phyloP scores from a whole-genome alignment of 2,888 invertebrate genomes.

The Synanthedon vespiformis region DNA sequence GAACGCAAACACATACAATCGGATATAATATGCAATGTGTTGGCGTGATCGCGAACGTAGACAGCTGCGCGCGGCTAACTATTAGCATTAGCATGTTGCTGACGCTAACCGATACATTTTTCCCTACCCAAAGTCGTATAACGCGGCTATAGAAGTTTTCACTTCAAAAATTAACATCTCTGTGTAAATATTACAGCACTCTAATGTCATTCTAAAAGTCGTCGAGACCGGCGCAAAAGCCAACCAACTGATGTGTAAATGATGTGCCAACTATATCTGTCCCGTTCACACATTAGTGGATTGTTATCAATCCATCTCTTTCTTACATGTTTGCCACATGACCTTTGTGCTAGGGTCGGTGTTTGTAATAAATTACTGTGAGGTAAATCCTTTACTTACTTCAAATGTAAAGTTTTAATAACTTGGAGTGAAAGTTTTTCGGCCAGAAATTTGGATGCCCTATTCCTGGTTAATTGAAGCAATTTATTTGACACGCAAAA shows the following conservation, averaged over 20 bases:
- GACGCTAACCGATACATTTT: too few species aligned
- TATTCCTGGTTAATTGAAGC: background rate
- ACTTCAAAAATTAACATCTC: too few species aligned
- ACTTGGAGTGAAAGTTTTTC: background rate
- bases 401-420: background rate
- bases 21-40: too few species aligned
- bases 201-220: slow-evolving; percentile 38
- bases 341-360: slow-evolving; percentile 9
- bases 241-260: slow-evolving; percentile 53
- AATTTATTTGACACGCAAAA: background rate
- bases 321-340: slow-evolving; percentile 9
- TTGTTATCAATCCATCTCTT: slow-evolving; percentile 8
- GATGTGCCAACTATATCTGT: slow-evolving; percentile 25
- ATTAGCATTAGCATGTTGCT: too few species aligned
- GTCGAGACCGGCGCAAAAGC: slow-evolving; percentile 27
- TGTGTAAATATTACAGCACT: slow-evolving; percentile 26
- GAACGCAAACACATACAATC: too few species aligned
- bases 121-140: too few species aligned
- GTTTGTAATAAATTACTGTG: slow-evolving; percentile 8
- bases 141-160: too few species aligned
- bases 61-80: too few species aligned
- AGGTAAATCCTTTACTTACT: background rate
- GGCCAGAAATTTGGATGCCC: background rate
- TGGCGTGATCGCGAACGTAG: too few species aligned
- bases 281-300: slow-evolving; percentile 10